Conservation (phyloP, 2,888 invertebrate species). For the Helicoverpa assulta region DNA sequence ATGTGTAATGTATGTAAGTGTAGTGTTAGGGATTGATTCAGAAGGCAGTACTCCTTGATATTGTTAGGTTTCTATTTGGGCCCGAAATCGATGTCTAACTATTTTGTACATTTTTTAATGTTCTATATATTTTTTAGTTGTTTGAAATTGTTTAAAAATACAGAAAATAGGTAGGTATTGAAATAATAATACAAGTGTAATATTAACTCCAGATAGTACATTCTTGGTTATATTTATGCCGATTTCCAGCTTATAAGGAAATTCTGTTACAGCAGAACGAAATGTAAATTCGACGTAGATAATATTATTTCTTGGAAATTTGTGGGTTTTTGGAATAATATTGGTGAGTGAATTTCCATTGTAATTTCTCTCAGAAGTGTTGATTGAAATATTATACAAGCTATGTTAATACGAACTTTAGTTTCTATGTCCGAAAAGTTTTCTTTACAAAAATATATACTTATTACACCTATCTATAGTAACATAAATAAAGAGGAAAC, state of each 20-base stretch:
- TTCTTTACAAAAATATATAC: no score
- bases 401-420: no score
- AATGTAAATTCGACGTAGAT: conserved; percentile 19
- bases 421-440: no score
- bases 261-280: conserved; percentile 18
- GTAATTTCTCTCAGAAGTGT: neutral
- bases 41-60: no score
- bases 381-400: neutral
- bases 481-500: no score
- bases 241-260: conserved; percentile 28
- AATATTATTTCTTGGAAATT: conserved; percentile 1
- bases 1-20: conserved; percentile 68
- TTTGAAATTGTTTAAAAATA: no score
- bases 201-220: conserved; percentile 37
- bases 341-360: neutral
- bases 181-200: conserved; percentile 62
- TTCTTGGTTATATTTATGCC: conserved; percentile 48
- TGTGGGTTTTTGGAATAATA: neutral
- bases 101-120: no score
- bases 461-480: no score
- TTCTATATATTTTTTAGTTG: no score
- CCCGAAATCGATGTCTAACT: no score
- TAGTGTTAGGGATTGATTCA: conserved; percentile 25
- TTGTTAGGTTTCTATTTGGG: no score
- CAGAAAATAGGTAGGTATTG: no score